Conservation (phyloP, 2,113 vertebrate genomes). For the Gymnocephalus cernua region DNA sequence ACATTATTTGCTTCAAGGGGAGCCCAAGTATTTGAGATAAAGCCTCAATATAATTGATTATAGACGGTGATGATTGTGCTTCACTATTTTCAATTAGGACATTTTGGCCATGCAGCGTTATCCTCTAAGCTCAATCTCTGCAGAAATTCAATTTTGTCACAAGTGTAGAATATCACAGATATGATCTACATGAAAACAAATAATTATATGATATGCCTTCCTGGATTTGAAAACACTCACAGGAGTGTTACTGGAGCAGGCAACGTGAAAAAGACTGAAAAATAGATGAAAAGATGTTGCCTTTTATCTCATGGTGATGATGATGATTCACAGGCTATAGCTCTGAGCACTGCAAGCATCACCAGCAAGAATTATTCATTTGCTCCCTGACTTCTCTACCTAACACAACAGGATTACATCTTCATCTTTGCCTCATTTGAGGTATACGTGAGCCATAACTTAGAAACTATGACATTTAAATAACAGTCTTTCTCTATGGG, state of each 20-base stretch:
- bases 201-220: conserved; percentile 47
- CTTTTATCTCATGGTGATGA: conserved; percentile 62
- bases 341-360: conserved; percentile 57
- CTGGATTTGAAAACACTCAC: conserved; percentile 51
- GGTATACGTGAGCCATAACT: conserved; percentile 38
- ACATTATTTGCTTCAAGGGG: conserved; percentile 48
- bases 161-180: conserved; percentile 48
- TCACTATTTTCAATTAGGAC: conserved; percentile 64
- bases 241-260: conserved; percentile 35
- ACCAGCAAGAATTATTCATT: conserved; percentile 67
- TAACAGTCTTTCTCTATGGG: not conserved
- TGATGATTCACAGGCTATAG: conserved; percentile 60
- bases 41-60: conserved; percentile 62
- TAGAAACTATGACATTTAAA: conserved; percentile 38
- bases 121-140: conserved; percentile 34
- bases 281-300: conserved; percentile 64
- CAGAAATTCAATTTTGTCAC: conserved; percentile 56
- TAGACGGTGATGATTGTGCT: conserved; percentile 58
- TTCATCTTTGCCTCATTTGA: conserved; percentile 43
- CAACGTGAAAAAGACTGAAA: conserved; percentile 49
- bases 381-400: conserved; percentile 30
- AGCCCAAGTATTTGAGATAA: conserved; percentile 56
- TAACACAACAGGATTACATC: conserved; percentile 45
- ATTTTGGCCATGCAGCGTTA: conserved; percentile 52
- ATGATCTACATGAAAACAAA: conserved; percentile 58